A percentile compares a stretch with the other conserved stretches of the same genome.
Conservation (phyloP, 2,888 invertebrate species). For the Sinhomidia bicolor region DNA sequence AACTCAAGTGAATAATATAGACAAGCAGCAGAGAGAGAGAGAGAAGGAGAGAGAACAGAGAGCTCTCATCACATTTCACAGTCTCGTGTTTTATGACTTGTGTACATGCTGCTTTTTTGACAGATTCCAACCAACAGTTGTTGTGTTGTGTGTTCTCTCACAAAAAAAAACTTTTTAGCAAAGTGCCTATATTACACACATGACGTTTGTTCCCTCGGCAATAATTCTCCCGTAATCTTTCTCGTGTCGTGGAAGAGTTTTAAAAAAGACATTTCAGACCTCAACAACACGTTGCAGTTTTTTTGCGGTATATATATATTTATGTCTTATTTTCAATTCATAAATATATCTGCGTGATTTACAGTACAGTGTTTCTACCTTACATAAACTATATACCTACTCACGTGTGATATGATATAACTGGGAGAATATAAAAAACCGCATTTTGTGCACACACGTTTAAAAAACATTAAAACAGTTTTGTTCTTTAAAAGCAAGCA, state of each 20-base stretch:
- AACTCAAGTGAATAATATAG: not conserved
- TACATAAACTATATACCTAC: too few species aligned
- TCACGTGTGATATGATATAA: too few species aligned
- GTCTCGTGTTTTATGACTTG: slow-evolving; percentile 67
- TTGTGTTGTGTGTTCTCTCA: slow-evolving; percentile 21
- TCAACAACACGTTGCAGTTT: not conserved
- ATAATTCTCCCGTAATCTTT: not conserved
- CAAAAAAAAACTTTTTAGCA: slow-evolving; percentile 30
- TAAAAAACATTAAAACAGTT: too few species aligned
- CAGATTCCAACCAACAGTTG: slow-evolving; percentile 49
- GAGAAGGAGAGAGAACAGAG: not conserved
- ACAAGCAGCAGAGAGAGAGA: slow-evolving; percentile 8
- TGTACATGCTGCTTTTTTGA: slow-evolving; percentile 63
- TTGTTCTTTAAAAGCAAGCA: too few species aligned
- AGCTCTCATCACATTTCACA: slow-evolving; percentile 43
- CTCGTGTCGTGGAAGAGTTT: not conserved
- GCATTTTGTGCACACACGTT: too few species aligned
- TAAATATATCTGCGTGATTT: slow-evolving; percentile 14
- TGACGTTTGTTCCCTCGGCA: too few species aligned
- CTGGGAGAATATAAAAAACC: too few species aligned
- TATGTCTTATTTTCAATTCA: not conserved
- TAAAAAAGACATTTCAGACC: not conserved
- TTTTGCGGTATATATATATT: not conserved
- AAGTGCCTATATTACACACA: not conserved
- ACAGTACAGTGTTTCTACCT: too few species aligned